Percentiles rank a stretch among this genome's conserved stretches.
Evolutionary conservation across 1,140 invertebrate genomes (phyloP).

Genomic region (Acromyrmex echinatior): DNA sequence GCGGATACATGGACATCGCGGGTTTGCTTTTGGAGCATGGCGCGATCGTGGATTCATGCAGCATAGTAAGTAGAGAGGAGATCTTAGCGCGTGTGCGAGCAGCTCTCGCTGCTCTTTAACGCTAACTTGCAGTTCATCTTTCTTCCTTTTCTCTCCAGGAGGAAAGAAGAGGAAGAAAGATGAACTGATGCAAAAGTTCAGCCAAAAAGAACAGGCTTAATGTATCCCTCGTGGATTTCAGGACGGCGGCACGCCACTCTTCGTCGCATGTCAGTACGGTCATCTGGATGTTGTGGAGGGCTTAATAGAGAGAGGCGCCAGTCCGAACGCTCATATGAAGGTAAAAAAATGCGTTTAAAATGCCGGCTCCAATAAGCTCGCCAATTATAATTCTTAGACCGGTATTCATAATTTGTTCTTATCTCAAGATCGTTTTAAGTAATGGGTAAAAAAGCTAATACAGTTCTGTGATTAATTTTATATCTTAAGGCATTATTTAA

Average conservation of each 20-base stretch:
- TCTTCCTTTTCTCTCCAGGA: too few species aligned
- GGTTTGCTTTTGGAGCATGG: slow-evolving; percentile 91
- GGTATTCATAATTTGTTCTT: too few species aligned
- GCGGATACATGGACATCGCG: slow-evolving; percentile 94
- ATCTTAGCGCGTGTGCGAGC: not conserved
- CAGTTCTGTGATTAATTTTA: too few species aligned
- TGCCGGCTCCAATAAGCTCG: not conserved
- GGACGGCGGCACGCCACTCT: slow-evolving; percentile 97
- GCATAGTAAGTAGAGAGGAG: slow-evolving; percentile 89
- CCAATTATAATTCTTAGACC: not conserved
- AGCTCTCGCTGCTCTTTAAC: slow-evolving; percentile 21
- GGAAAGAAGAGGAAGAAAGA: too few species aligned
- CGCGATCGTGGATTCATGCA: slow-evolving; percentile 92
- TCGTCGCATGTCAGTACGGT: slow-evolving; percentile 97
- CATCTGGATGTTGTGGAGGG: slow-evolving; percentile 95
- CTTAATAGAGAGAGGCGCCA: slow-evolving; percentile 92
- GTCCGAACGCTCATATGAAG: slow-evolving; percentile 95
- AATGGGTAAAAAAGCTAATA: too few species aligned
- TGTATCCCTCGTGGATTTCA: slow-evolving; percentile 82
- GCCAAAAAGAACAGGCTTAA: slow-evolving; percentile 3
- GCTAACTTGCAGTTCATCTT: too few species aligned
- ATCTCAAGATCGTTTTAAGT: too few species aligned
- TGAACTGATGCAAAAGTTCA: too few species aligned
- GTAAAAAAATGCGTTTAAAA: slow-evolving; percentile 84
- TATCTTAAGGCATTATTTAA: too few species aligned